Base-by-base conservation (phyloP, 2,113 vertebrate genomes). In the Pongo pygmaeus region DNA sequence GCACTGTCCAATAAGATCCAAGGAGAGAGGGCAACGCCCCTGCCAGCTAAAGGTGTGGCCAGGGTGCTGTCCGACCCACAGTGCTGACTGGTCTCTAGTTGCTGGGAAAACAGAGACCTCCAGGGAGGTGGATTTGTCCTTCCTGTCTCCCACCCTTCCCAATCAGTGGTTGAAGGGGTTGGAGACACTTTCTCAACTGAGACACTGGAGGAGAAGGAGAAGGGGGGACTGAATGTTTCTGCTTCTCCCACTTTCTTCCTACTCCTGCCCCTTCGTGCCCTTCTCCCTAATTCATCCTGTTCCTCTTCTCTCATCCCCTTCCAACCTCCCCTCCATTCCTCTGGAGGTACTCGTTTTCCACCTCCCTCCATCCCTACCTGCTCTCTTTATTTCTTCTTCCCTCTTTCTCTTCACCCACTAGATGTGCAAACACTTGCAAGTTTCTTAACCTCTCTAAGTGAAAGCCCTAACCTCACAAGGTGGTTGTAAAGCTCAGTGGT, bases 51-150 rank as follows among this genome's bases (percentile, higher is more conserved):
- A 57, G 83, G 50, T 3, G 5, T 83, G 67, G 57, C 35, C 91
- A 27, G 43, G 89, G 96, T 5, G 64, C 96, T 98, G 95, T 98
- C 92, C 92, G 0, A 86, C 10, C 40, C 2, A 1, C 64, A 91
- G 96, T 96, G 95, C 95, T 98, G 96, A 96, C 86, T 1, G 0
- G n/a, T 27, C 7, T 74, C n/a, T 2, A 0, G 2, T 38, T 67
- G 18, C 38, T 46, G 17, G 57, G 78, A 30, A 77, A 52, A 67
- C 20, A 70, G 14, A 78, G 30, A 80, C 30, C 69, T 70, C 38
- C 7, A 8, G 11, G 57, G 1, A 9, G 17, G 22, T 0, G 1
- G 1, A 10, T 35, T 52, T 40, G 32, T 25, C 43, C 48, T 81
- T 69, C 74, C 43, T 43, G 32, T 57, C 8, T 57, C 75, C 74